Evolutionary conservation across 2,888 invertebrate genomes (phyloP).

Genomic region (Dicroscelio sp.): DNA sequence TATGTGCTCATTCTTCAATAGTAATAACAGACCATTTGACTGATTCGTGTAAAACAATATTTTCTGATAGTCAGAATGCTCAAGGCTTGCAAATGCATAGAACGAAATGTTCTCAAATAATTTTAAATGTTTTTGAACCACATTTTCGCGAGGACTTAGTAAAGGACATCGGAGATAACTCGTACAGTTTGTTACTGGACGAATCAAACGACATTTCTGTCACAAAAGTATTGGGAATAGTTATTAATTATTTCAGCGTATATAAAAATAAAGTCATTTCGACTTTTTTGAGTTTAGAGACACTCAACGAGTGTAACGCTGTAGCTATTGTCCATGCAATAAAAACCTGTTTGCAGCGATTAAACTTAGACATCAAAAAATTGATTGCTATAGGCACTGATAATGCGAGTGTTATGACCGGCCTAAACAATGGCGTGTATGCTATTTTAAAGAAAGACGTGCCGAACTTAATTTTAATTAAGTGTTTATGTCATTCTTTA

Average conservation of each 20-base stretch:
- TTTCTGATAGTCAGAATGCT: slow-evolving; percentile 68
- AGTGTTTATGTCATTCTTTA: slow-evolving; percentile 37
- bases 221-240: slow-evolving; percentile 56
- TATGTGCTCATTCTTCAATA: slow-evolving; percentile 64
- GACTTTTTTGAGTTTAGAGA: slow-evolving; percentile 85
- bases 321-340: background rate
- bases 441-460: slow-evolving; percentile 85
- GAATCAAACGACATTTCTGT: slow-evolving; percentile 81
- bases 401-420: slow-evolving; percentile 89
- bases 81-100: slow-evolving; percentile 55
- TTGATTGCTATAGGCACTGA: slow-evolving; percentile 89
- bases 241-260: slow-evolving; percentile 34
- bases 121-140: slow-evolving; percentile 36
- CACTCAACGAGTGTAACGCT: slow-evolving; percentile 30
- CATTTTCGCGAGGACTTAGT: slow-evolving; percentile 59
- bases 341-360: background rate
- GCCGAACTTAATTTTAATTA: slow-evolving; percentile 31
- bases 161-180: slow-evolving; percentile 72
- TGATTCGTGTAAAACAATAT: slow-evolving; percentile 35
- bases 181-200: slow-evolving; percentile 83
- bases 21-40: slow-evolving; percentile 46
- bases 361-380: slow-evolving; percentile 75
- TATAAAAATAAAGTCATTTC: slow-evolving; percentile 12
- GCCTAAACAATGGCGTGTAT: slow-evolving; percentile 89
- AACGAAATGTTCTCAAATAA: slow-evolving; percentile 43